Evolutionary conservation across 2,888 invertebrate species (phyloP).

Genomic region (Tenthredo livida): DNA sequence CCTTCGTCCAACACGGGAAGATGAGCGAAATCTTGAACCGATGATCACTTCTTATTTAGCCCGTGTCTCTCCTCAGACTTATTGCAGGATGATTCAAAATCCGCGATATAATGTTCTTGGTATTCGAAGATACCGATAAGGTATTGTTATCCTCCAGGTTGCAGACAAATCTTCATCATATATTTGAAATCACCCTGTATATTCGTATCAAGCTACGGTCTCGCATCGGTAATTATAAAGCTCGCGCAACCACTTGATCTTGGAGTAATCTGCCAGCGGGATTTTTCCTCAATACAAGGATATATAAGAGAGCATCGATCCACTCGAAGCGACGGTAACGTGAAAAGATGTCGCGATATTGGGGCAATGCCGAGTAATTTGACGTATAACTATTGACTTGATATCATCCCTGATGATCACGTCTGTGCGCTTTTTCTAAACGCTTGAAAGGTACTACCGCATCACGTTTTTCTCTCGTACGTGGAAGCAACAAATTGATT

Average conservation of each 20-base stretch:
- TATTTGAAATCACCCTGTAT: not conserved
- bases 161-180: not conserved
- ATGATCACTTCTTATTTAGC: not conserved
- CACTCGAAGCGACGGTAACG: slow-evolving; percentile 60
- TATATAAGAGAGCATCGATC: slow-evolving; percentile 61
- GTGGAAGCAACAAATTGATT: not conserved
- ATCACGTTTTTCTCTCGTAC: not conserved
- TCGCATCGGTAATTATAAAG: slow-evolving; percentile 48
- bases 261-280: slow-evolving; percentile 44
- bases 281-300: slow-evolving; percentile 44
- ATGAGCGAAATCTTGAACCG: slow-evolving; percentile 5
- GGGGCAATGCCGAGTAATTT: slow-evolving; percentile 65
- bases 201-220: slow-evolving; percentile 9
- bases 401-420: not conserved
- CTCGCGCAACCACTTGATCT: slow-evolving; percentile 44
- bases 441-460: not conserved
- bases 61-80: not conserved
- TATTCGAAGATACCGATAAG: not conserved
- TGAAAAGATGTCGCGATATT: slow-evolving; percentile 66
- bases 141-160: not conserved
- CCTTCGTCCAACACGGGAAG: not conserved
- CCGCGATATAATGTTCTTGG: not conserved
- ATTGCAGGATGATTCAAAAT: not conserved
- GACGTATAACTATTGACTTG: slow-evolving; percentile 67
- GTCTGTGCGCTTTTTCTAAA: not conserved